Base-by-base conservation (phyloP, 64 coral and sea anemone genomes). In the Actinia tenebrosa region DNA sequence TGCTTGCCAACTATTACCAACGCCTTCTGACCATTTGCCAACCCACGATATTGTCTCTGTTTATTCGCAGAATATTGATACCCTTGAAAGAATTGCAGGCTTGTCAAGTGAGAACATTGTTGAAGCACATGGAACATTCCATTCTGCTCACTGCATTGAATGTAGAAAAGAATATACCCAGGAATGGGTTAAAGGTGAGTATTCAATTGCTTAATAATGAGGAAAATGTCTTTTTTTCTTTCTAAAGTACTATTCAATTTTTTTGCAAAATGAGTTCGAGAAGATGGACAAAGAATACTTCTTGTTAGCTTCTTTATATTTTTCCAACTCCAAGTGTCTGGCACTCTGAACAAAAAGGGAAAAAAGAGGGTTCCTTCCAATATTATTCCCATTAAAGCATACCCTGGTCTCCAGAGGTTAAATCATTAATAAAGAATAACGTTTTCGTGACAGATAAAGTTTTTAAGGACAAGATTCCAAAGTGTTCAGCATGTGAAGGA, bases 91-190 rank as follows among this genome's bases (percentile, higher is more conserved):
- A 66, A 92, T 90, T 79, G 82, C 97, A 79, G 97, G 97, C 22
- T 43, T 99, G 22, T 80, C 89, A 44, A 88, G 77, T 27, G 93
- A 99, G 61, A 37, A 86, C 22, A 64, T 99, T 63, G 86, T 99
- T 61, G 93, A 99, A 86, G 97, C 97, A 62, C 97, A 99, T 87
- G 97, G 97, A 22, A 90, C 97, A 60, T 99, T 95, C 78, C 88
- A 99, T 23, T 95, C 91, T 86, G 93, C 93, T 11, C 97, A 95
- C 45, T 99, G 97, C 64, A 16, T 93, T 19, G 64, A 84, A 2
- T 99, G 97, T 53, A 43, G 53, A 14, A 91, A 86, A 27, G 60
- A 86, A 18, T 95, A 94, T 53, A 4, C 88, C 1, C 88, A 95
- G 56, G 90, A 99, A 84, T 95, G 91, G 90, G 86, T 99, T 25